Evolutionary conservation across 2,113 vertebrate genomes (phyloP).

Genomic region (Crotalus viridis): DNA sequence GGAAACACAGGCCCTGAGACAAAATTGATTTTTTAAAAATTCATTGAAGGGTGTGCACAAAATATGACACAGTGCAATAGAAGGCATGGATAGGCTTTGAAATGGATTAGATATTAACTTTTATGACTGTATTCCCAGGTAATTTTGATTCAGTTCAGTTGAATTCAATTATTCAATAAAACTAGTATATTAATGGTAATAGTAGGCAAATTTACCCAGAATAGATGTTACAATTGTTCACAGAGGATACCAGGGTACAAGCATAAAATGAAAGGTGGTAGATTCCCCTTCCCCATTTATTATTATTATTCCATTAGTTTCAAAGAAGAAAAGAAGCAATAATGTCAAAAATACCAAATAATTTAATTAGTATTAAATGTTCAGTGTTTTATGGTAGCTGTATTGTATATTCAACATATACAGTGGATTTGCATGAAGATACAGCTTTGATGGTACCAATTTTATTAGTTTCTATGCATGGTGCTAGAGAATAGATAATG

Average conservation of each 20-base stretch:
- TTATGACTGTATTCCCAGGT: neutral
- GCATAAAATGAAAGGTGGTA: neutral
- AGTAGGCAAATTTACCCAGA: neutral
- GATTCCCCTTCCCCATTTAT: neutral
- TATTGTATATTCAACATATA: neutral
- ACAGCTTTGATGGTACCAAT: neutral
- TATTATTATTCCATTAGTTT: neutral
- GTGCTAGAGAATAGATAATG: neutral
- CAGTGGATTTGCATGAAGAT: neutral
- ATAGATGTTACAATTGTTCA: neutral
- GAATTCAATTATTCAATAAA: neutral
- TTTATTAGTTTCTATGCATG: neutral
- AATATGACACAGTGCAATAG: neutral
- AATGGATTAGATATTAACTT: neutral
- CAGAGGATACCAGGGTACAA: neutral
- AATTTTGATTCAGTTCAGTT: neutral
- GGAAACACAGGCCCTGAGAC: neutral
- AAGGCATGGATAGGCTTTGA: neutral
- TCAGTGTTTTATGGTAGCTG: neutral
- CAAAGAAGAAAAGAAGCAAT: neutral
- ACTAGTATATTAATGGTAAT: neutral
- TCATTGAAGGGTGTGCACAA: neutral
- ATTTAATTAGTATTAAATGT: neutral
- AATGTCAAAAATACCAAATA: neutral
- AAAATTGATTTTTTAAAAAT: neutral